A percentile compares a stretch with the other conserved stretches of the same genome.
phyloP scores from a whole-genome alignment of 1,140 invertebrate species.

The Mizuhopecten yessoensis region DNA sequence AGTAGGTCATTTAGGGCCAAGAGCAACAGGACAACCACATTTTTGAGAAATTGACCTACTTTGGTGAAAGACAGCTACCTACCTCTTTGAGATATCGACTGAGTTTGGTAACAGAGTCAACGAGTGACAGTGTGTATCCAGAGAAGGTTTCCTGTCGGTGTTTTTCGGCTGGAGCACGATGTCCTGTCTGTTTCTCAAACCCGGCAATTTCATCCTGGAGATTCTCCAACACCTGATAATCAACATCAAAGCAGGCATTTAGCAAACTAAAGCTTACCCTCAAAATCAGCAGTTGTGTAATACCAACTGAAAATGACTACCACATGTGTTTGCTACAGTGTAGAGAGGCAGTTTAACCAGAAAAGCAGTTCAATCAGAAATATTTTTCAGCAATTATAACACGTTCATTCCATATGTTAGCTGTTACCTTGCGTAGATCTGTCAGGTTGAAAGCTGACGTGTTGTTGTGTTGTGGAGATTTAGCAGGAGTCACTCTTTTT shows the following conservation, averaged over 20 bases:
- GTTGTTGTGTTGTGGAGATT: constrained; percentile 61
- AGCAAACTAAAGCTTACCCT: no score
- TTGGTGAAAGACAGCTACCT: constrained; percentile 10
- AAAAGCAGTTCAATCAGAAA: no score
- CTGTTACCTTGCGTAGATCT: constrained; percentile 74
- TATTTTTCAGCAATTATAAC: not conserved
- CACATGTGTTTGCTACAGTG: no score
- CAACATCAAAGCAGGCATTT: not conserved
- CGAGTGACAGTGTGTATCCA: constrained; percentile 79
- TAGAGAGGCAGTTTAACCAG: no score
- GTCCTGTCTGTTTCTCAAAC: constrained; percentile 77
- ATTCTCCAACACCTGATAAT: constrained; percentile 73
- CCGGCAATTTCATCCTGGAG: constrained; percentile 78
- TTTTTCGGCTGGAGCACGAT: constrained; percentile 69
- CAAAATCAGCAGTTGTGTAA: no score
- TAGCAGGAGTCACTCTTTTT: constrained; percentile 63
- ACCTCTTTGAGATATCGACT: constrained; percentile 80
- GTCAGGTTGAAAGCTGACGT: constrained; percentile 69
- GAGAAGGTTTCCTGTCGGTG: constrained; percentile 76
- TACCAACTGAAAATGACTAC: no score
- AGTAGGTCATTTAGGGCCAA: no score
- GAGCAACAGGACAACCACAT: no score
- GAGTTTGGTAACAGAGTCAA: constrained; percentile 77
- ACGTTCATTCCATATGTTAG: not conserved
- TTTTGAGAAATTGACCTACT: no score